Evolutionary conservation across 2,113 vertebrate genomes (phyloP).

Genomic region (Anguilla japonica): DNA sequence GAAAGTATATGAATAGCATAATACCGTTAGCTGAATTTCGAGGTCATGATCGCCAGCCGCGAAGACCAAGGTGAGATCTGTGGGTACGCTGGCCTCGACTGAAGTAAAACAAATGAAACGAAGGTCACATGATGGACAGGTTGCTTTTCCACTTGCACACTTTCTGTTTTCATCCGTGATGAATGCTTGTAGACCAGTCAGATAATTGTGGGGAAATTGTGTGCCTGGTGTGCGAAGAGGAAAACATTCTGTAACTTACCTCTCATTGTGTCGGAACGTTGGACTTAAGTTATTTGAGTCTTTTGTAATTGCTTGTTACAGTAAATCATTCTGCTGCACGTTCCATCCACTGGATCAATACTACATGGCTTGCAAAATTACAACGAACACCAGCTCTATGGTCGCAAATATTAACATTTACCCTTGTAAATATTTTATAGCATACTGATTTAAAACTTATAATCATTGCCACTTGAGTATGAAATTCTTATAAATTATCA

Average conservation of each 20-base stretch:
- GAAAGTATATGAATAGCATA: not conserved
- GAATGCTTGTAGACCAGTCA: not conserved
- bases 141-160: not conserved
- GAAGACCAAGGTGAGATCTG: not conserved
- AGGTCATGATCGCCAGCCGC: not conserved
- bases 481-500: too few relatives aligned
- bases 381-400: not conserved
- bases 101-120: not conserved
- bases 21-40: not conserved
- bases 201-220: not conserved
- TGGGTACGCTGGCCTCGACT: not conserved
- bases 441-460: too few relatives aligned
- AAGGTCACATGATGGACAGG: not conserved
- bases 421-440: not conserved
- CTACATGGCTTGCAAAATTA: not conserved
- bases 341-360: too few relatives aligned
- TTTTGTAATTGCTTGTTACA: too few relatives aligned
- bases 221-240: not conserved
- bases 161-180: not conserved
- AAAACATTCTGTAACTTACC: not conserved
- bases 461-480: too few relatives aligned
- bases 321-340: too few relatives aligned
- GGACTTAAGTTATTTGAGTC: not conserved
- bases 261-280: not conserved
- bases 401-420: not conserved